phyloP scores from a whole-genome alignment of 2,113 vertebrate species.

The Uria lomvia region DNA sequence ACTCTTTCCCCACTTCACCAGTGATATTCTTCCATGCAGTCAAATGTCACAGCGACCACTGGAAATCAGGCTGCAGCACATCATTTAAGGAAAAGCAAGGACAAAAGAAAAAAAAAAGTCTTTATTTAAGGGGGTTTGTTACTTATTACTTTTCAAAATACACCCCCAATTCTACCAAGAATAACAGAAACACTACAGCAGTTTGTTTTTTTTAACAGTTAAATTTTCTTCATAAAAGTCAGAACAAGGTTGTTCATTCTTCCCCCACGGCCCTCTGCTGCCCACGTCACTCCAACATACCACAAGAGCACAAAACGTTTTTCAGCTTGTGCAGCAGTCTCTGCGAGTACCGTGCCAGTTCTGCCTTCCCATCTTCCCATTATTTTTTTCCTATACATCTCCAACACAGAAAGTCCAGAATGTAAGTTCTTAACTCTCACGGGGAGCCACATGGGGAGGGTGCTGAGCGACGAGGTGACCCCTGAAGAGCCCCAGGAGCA shows the following conservation, averaged over 20 bases:
- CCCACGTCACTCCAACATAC: background rate
- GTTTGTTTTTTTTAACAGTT: background rate
- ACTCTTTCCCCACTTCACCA: background rate
- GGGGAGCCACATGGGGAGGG: background rate
- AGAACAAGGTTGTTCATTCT: background rate
- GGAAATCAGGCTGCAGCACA: background rate
- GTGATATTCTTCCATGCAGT: accelerated
- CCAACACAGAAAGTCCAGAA: background rate
- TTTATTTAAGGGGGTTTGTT: background rate
- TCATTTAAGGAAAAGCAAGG: background rate
- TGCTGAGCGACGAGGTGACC: background rate
- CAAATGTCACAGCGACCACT: background rate
- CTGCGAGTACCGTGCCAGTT: background rate
- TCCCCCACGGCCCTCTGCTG: background rate
- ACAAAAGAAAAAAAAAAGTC: background rate
- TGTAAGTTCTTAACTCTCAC: accelerated
- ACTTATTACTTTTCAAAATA: conserved; percentile 25
- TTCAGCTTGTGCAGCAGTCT: background rate
- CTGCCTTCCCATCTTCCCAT: background rate
- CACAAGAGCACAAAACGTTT: background rate
- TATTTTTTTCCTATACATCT: background rate
- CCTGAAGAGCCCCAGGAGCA: accelerated
- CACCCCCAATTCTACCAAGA: background rate
- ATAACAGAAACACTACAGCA: background rate
- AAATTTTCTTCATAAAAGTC: background rate